Conservation (phyloP, 2,113 vertebrate genomes). For the Saimiri boliviensis region DNA sequence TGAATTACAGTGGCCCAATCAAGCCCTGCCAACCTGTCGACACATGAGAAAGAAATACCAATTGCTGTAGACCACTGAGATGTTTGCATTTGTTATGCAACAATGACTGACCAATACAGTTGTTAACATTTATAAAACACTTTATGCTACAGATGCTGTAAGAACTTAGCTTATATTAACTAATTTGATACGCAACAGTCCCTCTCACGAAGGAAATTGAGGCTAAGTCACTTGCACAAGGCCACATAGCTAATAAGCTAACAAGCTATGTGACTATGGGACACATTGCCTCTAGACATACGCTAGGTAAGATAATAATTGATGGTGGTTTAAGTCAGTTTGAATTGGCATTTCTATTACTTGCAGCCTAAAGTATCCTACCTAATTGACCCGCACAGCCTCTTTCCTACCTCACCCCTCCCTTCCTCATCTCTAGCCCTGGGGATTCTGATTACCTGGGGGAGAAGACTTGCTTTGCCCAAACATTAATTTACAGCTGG, state of each 20-base stretch:
- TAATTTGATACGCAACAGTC: background rate
- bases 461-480: background rate
- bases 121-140: background rate
- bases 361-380: background rate
- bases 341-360: background rate
- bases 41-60: too few relatives aligned
- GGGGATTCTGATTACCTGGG: background rate
- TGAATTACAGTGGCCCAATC: too few relatives aligned
- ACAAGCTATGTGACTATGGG: background rate
- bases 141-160: background rate
- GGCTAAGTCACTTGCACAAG: background rate
- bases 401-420: background rate
- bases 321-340: background rate
- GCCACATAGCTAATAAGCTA: background rate
- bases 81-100: background rate
- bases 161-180: background rate
- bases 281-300: background rate
- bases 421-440: background rate
- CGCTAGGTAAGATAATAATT: background rate
- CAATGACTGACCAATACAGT: background rate
- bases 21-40: too few relatives aligned
- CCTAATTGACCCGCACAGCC: background rate
- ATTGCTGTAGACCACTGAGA: background rate
- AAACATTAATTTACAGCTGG: background rate
- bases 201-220: background rate